A percentile compares a stretch with the other conserved stretches of the same genome.
phyloP scores from a whole-genome alignment of 64 coral and sea anemone genomes.

The Pachyseris speciosa region DNA sequence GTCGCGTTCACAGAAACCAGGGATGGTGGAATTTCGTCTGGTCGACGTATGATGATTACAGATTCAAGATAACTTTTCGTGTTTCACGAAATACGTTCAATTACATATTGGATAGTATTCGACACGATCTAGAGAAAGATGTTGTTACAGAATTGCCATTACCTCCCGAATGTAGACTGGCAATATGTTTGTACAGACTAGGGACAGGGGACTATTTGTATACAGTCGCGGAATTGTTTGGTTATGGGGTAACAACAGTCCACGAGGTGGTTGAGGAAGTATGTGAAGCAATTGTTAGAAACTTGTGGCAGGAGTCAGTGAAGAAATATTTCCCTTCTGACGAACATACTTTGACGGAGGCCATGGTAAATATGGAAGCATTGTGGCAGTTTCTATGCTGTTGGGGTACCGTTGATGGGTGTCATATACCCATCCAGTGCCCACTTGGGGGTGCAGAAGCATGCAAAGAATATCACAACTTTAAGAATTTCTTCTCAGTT shows the following conservation, averaged over 20 bases:
- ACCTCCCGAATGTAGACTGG: conserved; percentile 2
- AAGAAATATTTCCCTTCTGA: neutral
- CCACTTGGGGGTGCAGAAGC: conserved; percentile 4
- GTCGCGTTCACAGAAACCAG: no score
- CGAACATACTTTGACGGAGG: neutral
- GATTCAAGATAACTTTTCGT: no score
- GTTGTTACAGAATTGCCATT: no score
- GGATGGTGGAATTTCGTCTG: no score
- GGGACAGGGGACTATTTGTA: neutral
- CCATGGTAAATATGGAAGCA: conserved; percentile 19
- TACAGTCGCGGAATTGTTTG: neutral
- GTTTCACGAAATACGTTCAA: no score
- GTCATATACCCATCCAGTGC: conserved; percentile 36
- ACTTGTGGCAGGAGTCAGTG: neutral
- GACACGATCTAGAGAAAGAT: no score
- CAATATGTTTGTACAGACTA: conserved; percentile 22
- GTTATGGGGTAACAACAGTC: neutral
- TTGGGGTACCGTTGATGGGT: conserved; percentile 38
- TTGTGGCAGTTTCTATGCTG: conserved; percentile 42
- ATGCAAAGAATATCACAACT: conserved; percentile 34
- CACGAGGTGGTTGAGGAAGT: neutral
- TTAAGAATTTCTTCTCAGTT: conserved; percentile 42
- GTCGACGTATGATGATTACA: no score
- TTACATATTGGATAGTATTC: no score
- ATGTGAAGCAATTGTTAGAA: neutral